Conservation (phyloP, 2,888 invertebrate genomes). For the Chalcis sispes region DNA sequence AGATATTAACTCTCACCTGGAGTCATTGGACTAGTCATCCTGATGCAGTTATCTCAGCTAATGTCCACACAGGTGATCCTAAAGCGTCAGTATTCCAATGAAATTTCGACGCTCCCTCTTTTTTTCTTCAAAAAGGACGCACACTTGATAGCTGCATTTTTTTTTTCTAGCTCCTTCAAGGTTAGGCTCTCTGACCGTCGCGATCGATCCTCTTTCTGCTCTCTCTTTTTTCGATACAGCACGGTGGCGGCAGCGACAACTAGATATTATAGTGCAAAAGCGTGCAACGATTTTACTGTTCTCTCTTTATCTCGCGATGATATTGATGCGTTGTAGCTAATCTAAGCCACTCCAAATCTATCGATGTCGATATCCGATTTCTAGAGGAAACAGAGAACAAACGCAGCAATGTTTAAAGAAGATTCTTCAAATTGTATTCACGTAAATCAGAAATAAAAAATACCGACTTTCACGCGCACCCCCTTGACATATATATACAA, state of each 20-base stretch:
- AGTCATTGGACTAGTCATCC: conserved; percentile 55
- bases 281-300: too few species aligned
- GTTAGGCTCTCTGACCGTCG: conserved; percentile 34
- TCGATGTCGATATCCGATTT: too few species aligned
- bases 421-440: too few species aligned
- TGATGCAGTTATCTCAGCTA: conserved; percentile 22
- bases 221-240: neutral
- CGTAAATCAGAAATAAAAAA: neutral
- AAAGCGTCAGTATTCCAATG: neutral
- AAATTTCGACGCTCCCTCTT: conserved; percentile 5
- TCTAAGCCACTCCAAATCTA: too few species aligned
- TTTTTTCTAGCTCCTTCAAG: conserved; percentile 45
- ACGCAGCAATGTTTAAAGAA: too few species aligned
- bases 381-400: too few species aligned
- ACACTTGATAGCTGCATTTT: conserved; percentile 43
- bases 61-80: neutral
- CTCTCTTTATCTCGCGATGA: too few species aligned
- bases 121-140: conserved; percentile 37
- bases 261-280: neutral
- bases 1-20: conserved; percentile 50
- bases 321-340: too few species aligned
- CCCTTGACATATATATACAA: neutral
- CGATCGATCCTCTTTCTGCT: conserved; percentile 51
- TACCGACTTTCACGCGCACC: neutral
- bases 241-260: neutral